Percentiles rank a stretch among this genome's conserved stretches.
These are phyloP conservation scores for Alligator mississippiensis DNA, from an alignment of 2,113 vertebrate species.

Conservation along the genomic window DNA sequence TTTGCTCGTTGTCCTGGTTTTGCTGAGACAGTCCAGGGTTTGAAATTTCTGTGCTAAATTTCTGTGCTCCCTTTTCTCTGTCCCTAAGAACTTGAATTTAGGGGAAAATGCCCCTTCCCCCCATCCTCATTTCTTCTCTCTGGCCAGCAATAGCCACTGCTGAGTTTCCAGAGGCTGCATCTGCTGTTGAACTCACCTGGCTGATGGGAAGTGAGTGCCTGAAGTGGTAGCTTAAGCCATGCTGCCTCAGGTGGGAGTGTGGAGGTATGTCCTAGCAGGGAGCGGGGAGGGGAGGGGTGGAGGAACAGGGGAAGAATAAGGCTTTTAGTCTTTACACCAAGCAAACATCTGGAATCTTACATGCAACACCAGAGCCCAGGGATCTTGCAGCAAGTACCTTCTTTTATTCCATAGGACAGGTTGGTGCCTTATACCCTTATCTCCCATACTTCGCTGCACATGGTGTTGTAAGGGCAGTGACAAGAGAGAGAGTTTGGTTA, in stretches of 20 bases:
- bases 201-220: not conserved
- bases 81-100: not conserved
- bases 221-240: not conserved
- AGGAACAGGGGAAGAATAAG: not conserved
- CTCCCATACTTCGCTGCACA: not conserved
- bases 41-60: not conserved
- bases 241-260: not conserved
- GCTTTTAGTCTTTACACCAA: not conserved
- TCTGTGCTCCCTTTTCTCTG: not conserved
- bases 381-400: not conserved
- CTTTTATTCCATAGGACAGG: not conserved
- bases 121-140: too few species aligned
- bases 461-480: accelerated
- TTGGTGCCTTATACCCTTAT: not conserved
- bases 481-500: not conserved
- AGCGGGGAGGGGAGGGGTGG: not conserved
- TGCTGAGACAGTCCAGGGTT: too few species aligned
- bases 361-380: not conserved
- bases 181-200: not conserved
- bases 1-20: not conserved
- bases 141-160: not conserved
- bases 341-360: too few species aligned
- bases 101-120: too few species aligned
- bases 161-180: not conserved
- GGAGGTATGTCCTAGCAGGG: not conserved